phyloP scores from a whole-genome alignment of 2,113 vertebrate species.

The Leiothrix lutea region DNA sequence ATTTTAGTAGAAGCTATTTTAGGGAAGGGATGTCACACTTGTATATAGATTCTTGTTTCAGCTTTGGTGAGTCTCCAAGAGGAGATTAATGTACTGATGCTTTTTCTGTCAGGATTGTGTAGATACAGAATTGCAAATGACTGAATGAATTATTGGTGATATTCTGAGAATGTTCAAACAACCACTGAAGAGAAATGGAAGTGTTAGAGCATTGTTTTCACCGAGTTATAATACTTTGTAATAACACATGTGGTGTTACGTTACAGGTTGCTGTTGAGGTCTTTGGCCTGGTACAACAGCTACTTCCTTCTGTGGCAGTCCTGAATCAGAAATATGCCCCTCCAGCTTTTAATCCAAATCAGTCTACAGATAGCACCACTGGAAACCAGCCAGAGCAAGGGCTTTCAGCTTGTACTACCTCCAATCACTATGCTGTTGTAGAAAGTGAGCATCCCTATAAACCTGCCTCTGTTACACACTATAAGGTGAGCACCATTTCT shows the following conservation, averaged over 20 bases:
- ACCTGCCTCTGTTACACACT: conserved; percentile 91
- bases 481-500: conserved; percentile 78
- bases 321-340: conserved; percentile 98
- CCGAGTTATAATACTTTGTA: not conserved
- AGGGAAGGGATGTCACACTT: not conserved
- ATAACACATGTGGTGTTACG: not conserved
- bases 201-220: not conserved
- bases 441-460: conserved; percentile 98
- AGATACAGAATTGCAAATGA: not conserved
- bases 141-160: not conserved
- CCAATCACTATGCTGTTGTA: conserved; percentile 92
- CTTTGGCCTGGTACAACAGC: conserved; percentile 93
- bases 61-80: not conserved
- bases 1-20: not conserved
- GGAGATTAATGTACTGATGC: not conserved
- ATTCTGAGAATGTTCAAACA: not conserved
- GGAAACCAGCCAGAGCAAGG: conserved; percentile 96
- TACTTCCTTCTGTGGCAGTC: conserved; percentile 92
- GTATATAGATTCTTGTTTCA: not conserved
- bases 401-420: conserved; percentile 95
- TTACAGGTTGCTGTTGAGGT: conserved; percentile 95
- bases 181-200: not conserved
- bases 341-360: conserved; percentile 98
- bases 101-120: not conserved
- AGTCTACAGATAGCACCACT: conserved; percentile 97